Percentiles rank a stretch among this genome's conserved stretches.
These are phyloP conservation scores for Fissipunctia ypsillon DNA, from an alignment of 2,888 invertebrate species.

Conservation along the genomic window DNA sequence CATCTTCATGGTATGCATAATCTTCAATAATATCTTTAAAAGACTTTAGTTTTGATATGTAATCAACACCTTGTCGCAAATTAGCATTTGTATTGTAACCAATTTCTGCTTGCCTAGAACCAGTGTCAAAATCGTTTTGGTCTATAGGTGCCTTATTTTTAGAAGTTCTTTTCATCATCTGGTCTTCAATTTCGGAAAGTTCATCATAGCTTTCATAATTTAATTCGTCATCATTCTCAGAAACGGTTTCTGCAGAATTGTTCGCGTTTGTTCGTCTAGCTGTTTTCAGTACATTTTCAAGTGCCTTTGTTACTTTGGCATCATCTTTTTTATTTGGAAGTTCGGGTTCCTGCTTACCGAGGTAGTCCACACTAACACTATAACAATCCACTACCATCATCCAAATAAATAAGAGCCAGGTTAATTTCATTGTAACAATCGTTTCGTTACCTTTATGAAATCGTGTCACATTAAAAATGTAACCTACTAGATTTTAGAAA, in stretches of 20 bases:
- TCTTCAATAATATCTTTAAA: constrained; percentile 65
- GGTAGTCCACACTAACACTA: constrained; percentile 72
- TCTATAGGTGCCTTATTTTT: constrained; percentile 10
- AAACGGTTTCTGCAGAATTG: neutral
- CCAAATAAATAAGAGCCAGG: constrained; percentile 35
- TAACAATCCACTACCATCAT: constrained; percentile 55
- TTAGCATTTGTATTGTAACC: constrained; percentile 34
- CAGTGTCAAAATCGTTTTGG: constrained; percentile 21
- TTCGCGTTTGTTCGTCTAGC: constrained; percentile 28
- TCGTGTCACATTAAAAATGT: neutral
- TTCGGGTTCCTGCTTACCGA: constrained; percentile 45
- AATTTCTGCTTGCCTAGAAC: constrained; percentile 14
- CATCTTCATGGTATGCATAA: constrained; percentile 58
- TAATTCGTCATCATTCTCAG: constrained; percentile 9
- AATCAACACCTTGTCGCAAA: constrained; percentile 23
- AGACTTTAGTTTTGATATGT: constrained; percentile 25
- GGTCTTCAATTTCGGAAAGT: constrained; percentile 56
- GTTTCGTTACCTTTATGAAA: neutral
- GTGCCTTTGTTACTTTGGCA: neutral
- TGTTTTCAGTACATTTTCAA: constrained; percentile 18
- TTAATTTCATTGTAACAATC: constrained; percentile 36
- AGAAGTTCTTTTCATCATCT: constrained; percentile 30
- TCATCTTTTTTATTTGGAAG: constrained; percentile 21
- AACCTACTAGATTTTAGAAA: constrained; percentile 39
- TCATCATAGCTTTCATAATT: constrained; percentile 56